Base-by-base conservation (phyloP, 37 sponge, comb jelly and placozoan species). In the Ephydatia muelleri region DNA sequence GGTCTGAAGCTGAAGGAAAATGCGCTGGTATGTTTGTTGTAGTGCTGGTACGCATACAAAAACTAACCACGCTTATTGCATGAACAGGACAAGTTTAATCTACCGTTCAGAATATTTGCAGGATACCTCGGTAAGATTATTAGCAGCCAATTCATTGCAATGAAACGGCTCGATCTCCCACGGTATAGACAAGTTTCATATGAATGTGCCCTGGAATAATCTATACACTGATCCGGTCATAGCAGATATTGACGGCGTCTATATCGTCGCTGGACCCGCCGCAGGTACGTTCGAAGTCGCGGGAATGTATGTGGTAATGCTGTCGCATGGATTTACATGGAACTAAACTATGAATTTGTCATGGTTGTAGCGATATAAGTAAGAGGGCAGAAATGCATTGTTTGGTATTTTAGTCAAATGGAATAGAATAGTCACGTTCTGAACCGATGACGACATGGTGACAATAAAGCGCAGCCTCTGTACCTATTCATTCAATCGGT, bases 131-230 rank as follows among this genome's bases (percentile, higher is more conserved):
- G 88, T 87, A 27, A 80, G 88, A 16, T 57, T 16, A 21, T 57
- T 57, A 57, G 16, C 57, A n/a, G n/a, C 57, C 1, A 11, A 13
- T 43, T 43, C 0, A 14, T 57, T 14, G 57, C 16, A 19, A 21
- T 57, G 57, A 57, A 57, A 57, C 1, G 1, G 57, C 9, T 78
- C 48, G 16, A 25, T 67, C 25, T 26, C 2, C 67, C 0, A 72
- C 36, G 43, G 2, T 77, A n/a, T 73, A 91, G 91, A 77, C 39
- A 77, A 83, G 37, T 70, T 91, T 23, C 67, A 40, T 12, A 36
- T 91, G 75, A 82, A 91, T 36, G 79, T 91, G 3, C 91, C 91
- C 6, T 91, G 91, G 91, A 87, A 77, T 66, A 87, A 78, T 49
- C 57, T 87, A 31, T 91, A 87, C 75, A 73, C 88, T 65, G 84